Conservation (phyloP, 2,888 invertebrate species). For the Idaea aversata region DNA sequence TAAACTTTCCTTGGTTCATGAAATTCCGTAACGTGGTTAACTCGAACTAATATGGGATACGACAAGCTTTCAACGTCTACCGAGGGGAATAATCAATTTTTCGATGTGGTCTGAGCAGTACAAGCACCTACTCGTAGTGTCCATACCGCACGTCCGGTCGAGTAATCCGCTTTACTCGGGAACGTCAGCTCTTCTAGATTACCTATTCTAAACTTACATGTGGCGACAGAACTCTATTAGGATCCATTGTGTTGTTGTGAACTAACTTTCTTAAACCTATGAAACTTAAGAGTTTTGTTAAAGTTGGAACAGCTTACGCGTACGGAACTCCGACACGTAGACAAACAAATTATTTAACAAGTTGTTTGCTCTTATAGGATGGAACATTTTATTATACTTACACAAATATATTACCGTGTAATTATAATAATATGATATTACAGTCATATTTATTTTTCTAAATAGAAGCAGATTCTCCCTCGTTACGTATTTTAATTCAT, state of each 20-base stretch:
- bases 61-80: conserved; percentile 9
- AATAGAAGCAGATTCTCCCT: too few species aligned
- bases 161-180: conserved; percentile 61
- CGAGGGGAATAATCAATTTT: conserved; percentile 54
- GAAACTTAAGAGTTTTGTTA: conserved; percentile 30
- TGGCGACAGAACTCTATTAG: conserved; percentile 59
- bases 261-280: conserved; percentile 44
- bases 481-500: too few species aligned
- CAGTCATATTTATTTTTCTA: too few species aligned
- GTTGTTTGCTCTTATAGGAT: background rate
- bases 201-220: conserved; percentile 59
- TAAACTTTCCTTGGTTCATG: background rate
- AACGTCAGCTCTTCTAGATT: conserved; percentile 56
- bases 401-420: too few species aligned
- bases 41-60: background rate
- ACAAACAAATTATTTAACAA: conserved; percentile 13
- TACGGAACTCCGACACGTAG: conserved; percentile 16
- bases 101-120: conserved; percentile 43
- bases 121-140: conserved; percentile 1
- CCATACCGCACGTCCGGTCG: conserved; percentile 34
- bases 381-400: background rate
- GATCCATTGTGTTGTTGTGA: conserved; percentile 51
- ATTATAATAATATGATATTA: too few species aligned
- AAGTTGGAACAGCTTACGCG: conserved; percentile 18
- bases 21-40: background rate